Evolutionary conservation across 1,140 invertebrate species (phyloP).

Genomic region (Eueides isabella): DNA sequence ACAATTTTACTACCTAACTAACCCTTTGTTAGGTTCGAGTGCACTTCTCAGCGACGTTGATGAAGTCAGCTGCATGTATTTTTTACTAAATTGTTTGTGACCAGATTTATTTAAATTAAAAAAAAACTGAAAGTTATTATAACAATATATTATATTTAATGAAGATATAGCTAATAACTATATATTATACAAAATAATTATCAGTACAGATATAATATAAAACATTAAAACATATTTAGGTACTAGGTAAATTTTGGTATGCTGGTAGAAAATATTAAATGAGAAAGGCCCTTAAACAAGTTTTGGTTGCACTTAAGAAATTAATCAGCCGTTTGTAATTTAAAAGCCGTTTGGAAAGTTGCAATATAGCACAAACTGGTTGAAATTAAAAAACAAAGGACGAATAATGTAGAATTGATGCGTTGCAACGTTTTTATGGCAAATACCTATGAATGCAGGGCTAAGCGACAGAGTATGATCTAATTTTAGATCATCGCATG

Average conservation of each 20-base stretch:
- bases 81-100: background rate
- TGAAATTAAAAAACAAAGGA: constrained; percentile 16
- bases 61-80: background rate
- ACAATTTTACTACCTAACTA: constrained; percentile 29
- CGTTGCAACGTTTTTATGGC: constrained; percentile 31
- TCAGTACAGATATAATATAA: no score
- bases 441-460: constrained; percentile 37
- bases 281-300: constrained; percentile 46
- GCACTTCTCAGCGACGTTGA: background rate
- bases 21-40: constrained; percentile 27
- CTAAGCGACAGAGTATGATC: constrained; percentile 52
- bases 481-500: constrained; percentile 63
- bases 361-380: constrained; percentile 17
- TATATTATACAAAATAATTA: no score
- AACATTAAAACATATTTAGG: background rate
- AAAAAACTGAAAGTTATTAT: background rate
- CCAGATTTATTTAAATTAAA: background rate
- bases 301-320: constrained; percentile 35
- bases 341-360: constrained; percentile 19
- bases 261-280: constrained; percentile 35
- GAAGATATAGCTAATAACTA: no score
- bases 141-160: background rate
- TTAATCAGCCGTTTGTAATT: constrained; percentile 38
- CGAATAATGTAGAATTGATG: constrained; percentile 6
- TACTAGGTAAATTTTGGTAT: background rate